Conservation (phyloP, 1,140 invertebrate genomes). For the Wiebesia pumilae region DNA sequence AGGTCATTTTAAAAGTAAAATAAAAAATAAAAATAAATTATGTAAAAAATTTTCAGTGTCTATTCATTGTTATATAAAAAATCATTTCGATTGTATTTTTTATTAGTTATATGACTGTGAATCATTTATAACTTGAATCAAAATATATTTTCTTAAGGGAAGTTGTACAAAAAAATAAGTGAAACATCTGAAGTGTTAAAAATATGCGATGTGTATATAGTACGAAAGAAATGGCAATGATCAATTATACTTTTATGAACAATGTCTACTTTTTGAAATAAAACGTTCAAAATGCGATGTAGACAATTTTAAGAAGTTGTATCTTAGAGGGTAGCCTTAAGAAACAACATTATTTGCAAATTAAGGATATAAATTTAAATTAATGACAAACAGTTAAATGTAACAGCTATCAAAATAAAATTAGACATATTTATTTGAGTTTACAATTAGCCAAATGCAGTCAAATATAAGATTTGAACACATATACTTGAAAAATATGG, state of each 20-base stretch:
- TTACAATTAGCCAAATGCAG: background rate
- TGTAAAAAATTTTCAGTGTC: background rate
- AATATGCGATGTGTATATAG: constrained; percentile 49
- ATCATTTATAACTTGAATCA: constrained; percentile 13
- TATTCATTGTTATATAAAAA: constrained; percentile 6
- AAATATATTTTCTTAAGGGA: constrained; percentile 52
- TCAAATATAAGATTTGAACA: background rate
- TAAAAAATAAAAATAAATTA: background rate
- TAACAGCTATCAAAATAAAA: constrained; percentile 25
- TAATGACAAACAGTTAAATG: constrained; percentile 43
- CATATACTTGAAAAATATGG: constrained; percentile 17
- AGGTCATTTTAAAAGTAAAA: background rate
- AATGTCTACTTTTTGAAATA: constrained; percentile 45
- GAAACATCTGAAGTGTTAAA: constrained; percentile 48
- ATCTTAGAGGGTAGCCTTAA: constrained; percentile 40
- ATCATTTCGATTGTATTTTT: constrained; percentile 13
- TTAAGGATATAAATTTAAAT: constrained; percentile 39
- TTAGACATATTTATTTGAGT: background rate
- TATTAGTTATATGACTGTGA: background rate
- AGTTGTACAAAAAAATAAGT: constrained; percentile 49
- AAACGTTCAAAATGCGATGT: constrained; percentile 45
- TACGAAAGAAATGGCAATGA: constrained; percentile 25
- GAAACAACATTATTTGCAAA: constrained; percentile 47
- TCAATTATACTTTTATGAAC: constrained; percentile 47
- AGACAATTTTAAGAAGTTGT: constrained; percentile 37